A percentile compares a stretch with the other conserved stretches of the same genome.
Evolutionary conservation across 2,888 invertebrate species (phyloP).

Genomic region (Catocala fraxini): DNA sequence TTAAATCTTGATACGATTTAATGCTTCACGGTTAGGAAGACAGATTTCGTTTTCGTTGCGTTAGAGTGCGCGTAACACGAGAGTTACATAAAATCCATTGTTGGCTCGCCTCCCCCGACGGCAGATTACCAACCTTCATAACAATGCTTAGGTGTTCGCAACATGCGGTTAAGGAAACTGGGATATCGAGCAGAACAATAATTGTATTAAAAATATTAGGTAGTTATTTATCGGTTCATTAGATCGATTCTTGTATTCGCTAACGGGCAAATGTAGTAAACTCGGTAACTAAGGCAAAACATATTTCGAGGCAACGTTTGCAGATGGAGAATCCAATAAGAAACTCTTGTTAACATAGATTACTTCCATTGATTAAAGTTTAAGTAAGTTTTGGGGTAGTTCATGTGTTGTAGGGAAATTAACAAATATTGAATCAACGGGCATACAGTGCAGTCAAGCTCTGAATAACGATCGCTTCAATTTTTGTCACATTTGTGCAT

Average conservation of each 20-base stretch:
- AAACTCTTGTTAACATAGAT: too few relatives aligned
- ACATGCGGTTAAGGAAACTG: slow-evolving; percentile 39
- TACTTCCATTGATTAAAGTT: too few relatives aligned
- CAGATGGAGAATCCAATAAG: too few relatives aligned
- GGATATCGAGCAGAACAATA: slow-evolving; percentile 34
- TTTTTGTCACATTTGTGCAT: too few relatives aligned
- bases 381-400: too few relatives aligned
- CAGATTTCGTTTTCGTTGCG: slow-evolving; percentile 69
- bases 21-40: slow-evolving; percentile 67
- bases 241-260: not conserved
- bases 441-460: too few relatives aligned
- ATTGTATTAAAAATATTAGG: slow-evolving; percentile 18
- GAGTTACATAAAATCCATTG: slow-evolving; percentile 74
- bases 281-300: not conserved
- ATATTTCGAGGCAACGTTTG: not conserved
- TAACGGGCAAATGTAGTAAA: not conserved
- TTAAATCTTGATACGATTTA: slow-evolving; percentile 65
- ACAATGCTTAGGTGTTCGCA: slow-evolving; percentile 54
- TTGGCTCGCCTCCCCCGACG: slow-evolving; percentile 55
- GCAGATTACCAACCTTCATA: slow-evolving; percentile 56
- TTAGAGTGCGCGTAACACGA: slow-evolving; percentile 59
- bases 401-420: too few relatives aligned
- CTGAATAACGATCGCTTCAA: too few relatives aligned
- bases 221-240: not conserved
- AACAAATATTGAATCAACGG: too few relatives aligned